Base-by-base conservation (phyloP, 2,113 vertebrate genomes). In the Megaleporinus macrocephalus region DNA sequence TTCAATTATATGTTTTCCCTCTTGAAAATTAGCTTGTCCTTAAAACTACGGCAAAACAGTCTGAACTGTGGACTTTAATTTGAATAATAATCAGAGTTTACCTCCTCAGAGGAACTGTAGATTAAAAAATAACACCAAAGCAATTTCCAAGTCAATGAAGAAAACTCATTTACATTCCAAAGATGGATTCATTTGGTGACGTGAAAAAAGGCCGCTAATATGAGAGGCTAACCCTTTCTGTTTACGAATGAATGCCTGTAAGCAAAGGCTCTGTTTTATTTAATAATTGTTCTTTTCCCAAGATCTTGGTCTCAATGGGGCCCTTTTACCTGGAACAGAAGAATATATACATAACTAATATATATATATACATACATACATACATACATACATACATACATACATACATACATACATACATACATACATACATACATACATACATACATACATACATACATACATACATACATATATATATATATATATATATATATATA, bases 151-250 rank as follows among this genome's bases (percentile, higher is more conserved):
- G 76, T 82, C 81, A 84, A 72, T 49, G 70, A 53, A 70, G 47
- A 62, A 14, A 20, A 70, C 72, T 84, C 77, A 87, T 87, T 83
- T 73, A 51, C 78, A 75, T 85, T 83, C 77, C 24, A 59, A 53
- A 73, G 69, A 77, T 41, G 30, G 36, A 72, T 82, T 84, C 51
- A 80, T 59, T 74, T 74, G 73, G 36, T 57, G 75, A 55, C n/a
- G 14, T 29, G 47, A 79, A 61, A 71, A 29, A 29, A 55, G 41
- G 71, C 18, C 20, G 65, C 24, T 51, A 81, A 30, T 80, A 59
- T n/a, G 63, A 62, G 55, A 80, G 11, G 61, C 26, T 57, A 33
- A 36, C 51, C 69, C 1, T 76, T 22, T 49, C 47, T 44, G 29
- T 61, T 66, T 11, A 57, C 76, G 51, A 73, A 69, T 76, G 62